These are phyloP conservation scores for Drosophila simulans DNA, from an alignment of 1,140 invertebrate genomes.

Conservation along the genomic window DNA sequence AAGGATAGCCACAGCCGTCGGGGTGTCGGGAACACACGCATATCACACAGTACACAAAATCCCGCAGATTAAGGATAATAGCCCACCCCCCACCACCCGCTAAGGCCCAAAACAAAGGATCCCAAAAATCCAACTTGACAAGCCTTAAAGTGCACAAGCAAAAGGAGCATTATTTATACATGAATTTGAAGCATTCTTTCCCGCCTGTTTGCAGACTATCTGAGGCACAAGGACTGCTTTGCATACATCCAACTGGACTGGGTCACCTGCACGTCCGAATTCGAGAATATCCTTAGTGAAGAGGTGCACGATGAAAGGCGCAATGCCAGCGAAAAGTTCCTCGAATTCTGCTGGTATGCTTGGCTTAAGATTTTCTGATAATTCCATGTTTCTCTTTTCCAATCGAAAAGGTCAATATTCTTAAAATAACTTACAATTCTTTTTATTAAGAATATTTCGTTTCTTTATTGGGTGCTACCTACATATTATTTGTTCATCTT, in stretches of 20 bases:
- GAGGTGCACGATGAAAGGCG: constrained; percentile 67
- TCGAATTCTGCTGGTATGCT: constrained; percentile 81
- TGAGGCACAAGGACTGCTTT: constrained; percentile 81
- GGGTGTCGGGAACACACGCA: constrained; percentile 4
- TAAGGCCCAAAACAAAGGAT: constrained; percentile 14
- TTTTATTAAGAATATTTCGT: no score
- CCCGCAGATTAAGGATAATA: not conserved
- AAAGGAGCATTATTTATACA: constrained; percentile 19
- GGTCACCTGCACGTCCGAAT: constrained; percentile 71
- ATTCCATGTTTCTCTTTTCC: not conserved
- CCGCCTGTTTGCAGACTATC: constrained; percentile 62
- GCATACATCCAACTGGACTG: constrained; percentile 77
- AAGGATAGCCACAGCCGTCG: constrained; percentile 19
- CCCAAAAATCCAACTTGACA: constrained; percentile 1
- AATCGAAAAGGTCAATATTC: not conserved
- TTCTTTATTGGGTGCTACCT: no score
- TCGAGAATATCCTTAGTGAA: constrained; percentile 73
- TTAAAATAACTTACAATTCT: no score
- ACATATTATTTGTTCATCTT: no score
- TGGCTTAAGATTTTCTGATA: not conserved
- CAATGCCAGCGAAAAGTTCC: constrained; percentile 75
- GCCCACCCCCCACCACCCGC: not conserved
- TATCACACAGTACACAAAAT: constrained; percentile 8
- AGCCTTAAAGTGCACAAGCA: constrained; percentile 18
- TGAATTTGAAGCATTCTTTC: constrained; percentile 5